Evolutionary conservation across 2,797 vertebrate species (phyloP).

Genomic region (Lepus oiostolus): DNA sequence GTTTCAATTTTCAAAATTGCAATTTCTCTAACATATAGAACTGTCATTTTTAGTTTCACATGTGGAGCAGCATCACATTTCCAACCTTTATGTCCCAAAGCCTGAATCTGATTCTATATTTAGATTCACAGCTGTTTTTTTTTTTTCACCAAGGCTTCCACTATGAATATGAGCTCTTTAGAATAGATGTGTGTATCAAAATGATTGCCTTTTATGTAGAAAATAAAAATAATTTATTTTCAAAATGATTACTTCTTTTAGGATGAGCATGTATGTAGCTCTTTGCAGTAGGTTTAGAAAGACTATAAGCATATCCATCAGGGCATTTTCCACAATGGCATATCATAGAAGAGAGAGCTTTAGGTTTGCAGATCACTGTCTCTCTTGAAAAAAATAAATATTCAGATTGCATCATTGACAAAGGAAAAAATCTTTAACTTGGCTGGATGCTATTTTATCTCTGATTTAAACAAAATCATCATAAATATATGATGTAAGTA

Average conservation of each 20-base stretch:
- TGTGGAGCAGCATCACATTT: not conserved
- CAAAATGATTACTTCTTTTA: conserved; percentile 42
- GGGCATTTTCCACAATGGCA: not conserved
- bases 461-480: not conserved
- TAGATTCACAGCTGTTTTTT: conserved; percentile 78
- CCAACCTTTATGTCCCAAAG: conserved; percentile 64
- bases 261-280: not conserved
- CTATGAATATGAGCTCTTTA: conserved; percentile 59
- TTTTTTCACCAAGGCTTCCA: conserved; percentile 68
- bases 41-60: conserved; percentile 62
- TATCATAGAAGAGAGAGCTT: not conserved
- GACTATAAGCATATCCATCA: not conserved
- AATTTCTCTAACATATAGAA: conserved; percentile 63
- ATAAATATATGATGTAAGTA: not conserved
- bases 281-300: not conserved
- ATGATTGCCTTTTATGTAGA: conserved; percentile 63
- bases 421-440: conserved; percentile 2
- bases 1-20: conserved; percentile 72
- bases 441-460: not conserved
- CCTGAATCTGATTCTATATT: conserved; percentile 47
- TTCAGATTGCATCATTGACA: not conserved
- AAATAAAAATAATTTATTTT: conserved; percentile 61
- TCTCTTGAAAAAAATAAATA: conserved; percentile 16
- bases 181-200: conserved; percentile 62
- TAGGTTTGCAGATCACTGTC: not conserved